Evolutionary conservation across 2,113 vertebrate species (phyloP).

Genomic region (Piaya cayana): DNA sequence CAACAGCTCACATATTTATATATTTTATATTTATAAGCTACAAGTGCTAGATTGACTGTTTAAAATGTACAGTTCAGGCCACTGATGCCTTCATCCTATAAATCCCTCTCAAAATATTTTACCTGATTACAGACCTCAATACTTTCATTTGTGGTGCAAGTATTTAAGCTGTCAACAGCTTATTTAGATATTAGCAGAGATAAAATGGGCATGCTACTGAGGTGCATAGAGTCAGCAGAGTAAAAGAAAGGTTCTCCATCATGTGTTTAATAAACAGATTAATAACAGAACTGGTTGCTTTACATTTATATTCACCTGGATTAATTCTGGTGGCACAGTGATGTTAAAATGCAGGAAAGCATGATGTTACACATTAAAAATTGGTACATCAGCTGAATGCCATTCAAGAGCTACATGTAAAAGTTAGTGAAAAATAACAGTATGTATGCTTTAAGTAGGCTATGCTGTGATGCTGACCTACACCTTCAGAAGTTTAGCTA

Average conservation of each 20-base stretch:
- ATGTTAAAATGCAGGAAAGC: not conserved
- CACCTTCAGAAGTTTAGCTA: not conserved
- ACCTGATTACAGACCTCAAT: not conserved
- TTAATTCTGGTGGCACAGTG: not conserved
- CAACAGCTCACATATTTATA: not conserved
- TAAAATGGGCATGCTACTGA: not conserved
- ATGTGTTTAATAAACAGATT: not conserved
- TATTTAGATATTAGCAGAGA: not conserved
- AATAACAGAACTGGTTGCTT: not conserved
- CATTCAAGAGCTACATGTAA: not conserved
- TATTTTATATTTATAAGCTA: not conserved
- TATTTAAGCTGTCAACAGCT: not conserved
- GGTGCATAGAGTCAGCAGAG: not conserved
- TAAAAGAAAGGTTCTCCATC: not conserved
- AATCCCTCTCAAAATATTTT: not conserved
- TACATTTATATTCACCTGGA: not conserved
- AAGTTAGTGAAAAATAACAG: not conserved
- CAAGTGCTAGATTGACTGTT: not conserved
- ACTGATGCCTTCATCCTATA: not conserved
- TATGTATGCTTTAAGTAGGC: not conserved
- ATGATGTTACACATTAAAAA: accelerated
- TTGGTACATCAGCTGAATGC: not conserved
- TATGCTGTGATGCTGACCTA: not conserved
- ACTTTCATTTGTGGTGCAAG: not conserved
- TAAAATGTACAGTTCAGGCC: not conserved